phyloP scores from a whole-genome alignment of 2,888 invertebrate species.

The Athripsodes cinereus region DNA sequence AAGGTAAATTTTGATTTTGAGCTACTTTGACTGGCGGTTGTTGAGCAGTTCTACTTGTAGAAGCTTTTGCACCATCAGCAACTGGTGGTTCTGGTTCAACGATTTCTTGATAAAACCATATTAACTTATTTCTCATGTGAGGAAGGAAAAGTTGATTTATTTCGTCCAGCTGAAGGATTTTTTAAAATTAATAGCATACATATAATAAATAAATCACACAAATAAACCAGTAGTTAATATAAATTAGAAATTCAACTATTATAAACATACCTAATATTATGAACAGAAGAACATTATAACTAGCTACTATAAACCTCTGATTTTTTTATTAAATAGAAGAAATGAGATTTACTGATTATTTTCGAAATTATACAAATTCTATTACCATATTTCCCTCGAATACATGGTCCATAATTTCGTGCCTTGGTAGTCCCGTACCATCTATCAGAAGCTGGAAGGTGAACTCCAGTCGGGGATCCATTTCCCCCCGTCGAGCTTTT shows the following conservation, averaged over 20 bases:
- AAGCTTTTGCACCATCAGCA: slow-evolving; percentile 34
- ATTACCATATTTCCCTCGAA: slow-evolving; percentile 88
- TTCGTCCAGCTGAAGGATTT: slow-evolving; percentile 75
- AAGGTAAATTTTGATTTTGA: slow-evolving; percentile 7
- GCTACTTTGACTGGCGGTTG: slow-evolving; percentile 5
- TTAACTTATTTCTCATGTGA: slow-evolving; percentile 75
- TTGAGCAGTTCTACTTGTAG: slow-evolving; percentile 5
- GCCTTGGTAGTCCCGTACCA: slow-evolving; percentile 71
- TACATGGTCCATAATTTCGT: slow-evolving; percentile 86
- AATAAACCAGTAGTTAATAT: too few species aligned
- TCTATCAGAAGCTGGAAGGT: slow-evolving; percentile 84
- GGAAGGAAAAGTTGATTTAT: slow-evolving; percentile 82
- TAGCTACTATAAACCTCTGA: too few species aligned
- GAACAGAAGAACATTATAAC: too few species aligned
- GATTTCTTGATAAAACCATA: slow-evolving; percentile 87
- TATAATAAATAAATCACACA: too few species aligned
- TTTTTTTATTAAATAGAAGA: too few species aligned
- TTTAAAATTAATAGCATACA: slow-evolving; percentile 21
- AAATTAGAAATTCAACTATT: too few species aligned
- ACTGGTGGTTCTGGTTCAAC: slow-evolving; percentile 53
- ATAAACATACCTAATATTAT: too few species aligned
- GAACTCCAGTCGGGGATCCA: slow-evolving; percentile 88
- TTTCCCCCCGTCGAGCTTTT: slow-evolving; percentile 83
- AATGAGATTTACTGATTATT: too few species aligned
- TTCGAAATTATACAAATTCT: slow-evolving; percentile 22